Evolutionary conservation across 2,113 vertebrate species (phyloP).

Genomic region (Oxygymnocypris stewartii): DNA sequence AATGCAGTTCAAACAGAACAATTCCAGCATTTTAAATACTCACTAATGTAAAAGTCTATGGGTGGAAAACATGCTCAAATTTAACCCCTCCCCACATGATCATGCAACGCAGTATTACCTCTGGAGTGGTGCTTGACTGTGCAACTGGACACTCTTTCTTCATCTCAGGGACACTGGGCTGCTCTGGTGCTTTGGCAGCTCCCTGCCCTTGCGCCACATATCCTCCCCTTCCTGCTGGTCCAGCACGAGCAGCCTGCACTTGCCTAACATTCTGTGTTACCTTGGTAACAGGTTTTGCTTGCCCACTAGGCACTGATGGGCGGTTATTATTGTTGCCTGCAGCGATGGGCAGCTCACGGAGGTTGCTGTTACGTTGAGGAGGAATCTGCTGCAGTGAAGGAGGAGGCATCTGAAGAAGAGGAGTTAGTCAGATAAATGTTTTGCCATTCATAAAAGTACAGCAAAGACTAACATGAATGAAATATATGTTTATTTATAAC

Average conservation of each 20-base stretch:
- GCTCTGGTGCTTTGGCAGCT: conserved; percentile 54
- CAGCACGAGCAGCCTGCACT: conserved; percentile 59
- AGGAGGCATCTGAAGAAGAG: conserved; percentile 74
- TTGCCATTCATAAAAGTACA: neutral
- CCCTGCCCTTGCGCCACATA: conserved; percentile 60
- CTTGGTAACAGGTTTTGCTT: conserved; percentile 75
- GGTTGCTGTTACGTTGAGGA: conserved; percentile 88
- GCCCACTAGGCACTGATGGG: conserved; percentile 60
- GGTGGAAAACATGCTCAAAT: neutral
- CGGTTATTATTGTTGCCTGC: conserved; percentile 77
- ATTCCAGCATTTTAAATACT: neutral
- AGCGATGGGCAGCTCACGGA: conserved; percentile 90
- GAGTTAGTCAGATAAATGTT: neutral
- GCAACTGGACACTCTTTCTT: conserved; percentile 69
- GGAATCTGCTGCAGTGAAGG: conserved; percentile 80
- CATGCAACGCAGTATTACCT: conserved; percentile 2
- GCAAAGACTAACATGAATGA: neutral
- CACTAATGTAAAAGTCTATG: neutral
- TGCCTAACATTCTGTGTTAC: conserved; percentile 65
- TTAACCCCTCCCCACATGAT: neutral
- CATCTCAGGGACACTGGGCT: conserved; percentile 62
- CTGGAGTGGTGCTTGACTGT: conserved; percentile 60
- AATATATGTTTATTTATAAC: neutral
- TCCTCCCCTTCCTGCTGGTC: conserved; percentile 63
- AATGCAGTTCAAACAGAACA: neutral